Evolutionary conservation across 2,113 vertebrate genomes (phyloP).

Genomic region (Oxygymnocypris stewartii): DNA sequence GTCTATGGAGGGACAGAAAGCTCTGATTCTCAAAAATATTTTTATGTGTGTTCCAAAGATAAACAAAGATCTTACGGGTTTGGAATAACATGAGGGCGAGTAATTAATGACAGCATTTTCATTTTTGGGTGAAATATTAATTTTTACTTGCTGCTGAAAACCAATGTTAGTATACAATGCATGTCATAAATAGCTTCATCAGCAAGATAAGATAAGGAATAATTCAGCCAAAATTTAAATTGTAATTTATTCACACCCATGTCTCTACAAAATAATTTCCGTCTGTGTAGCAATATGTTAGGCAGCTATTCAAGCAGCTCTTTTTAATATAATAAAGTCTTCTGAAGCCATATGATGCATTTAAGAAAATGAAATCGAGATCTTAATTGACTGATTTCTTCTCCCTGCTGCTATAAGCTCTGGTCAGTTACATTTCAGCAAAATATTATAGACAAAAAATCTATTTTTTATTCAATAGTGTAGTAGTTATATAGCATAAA

Average conservation of each 20-base stretch:
- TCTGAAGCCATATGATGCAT: background rate
- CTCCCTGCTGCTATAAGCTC: background rate
- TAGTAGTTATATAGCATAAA: background rate
- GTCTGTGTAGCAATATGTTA: background rate
- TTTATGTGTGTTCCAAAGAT: no score
- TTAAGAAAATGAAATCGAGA: background rate
- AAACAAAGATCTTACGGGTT: no score
- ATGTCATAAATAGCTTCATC: background rate
- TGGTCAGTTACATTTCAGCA: no score
- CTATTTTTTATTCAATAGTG: background rate
- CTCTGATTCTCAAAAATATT: no score
- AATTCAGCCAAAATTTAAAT: background rate
- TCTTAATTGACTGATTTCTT: background rate
- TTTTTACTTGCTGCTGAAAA: background rate
- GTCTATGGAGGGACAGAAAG: no score
- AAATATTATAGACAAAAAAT: background rate
- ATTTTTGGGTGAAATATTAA: no score
- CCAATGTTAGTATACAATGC: background rate
- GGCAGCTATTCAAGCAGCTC: background rate
- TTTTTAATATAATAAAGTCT: background rate
- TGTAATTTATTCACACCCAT: background rate
- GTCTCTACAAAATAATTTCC: background rate
- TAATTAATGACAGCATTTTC: no score
- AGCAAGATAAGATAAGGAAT: background rate
- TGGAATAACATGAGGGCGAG: no score